Evolutionary conservation across 2,113 vertebrate genomes (phyloP), one percentile per base, ranked within the genome.

Genomic region (Oreochromis niloticus): DNA sequence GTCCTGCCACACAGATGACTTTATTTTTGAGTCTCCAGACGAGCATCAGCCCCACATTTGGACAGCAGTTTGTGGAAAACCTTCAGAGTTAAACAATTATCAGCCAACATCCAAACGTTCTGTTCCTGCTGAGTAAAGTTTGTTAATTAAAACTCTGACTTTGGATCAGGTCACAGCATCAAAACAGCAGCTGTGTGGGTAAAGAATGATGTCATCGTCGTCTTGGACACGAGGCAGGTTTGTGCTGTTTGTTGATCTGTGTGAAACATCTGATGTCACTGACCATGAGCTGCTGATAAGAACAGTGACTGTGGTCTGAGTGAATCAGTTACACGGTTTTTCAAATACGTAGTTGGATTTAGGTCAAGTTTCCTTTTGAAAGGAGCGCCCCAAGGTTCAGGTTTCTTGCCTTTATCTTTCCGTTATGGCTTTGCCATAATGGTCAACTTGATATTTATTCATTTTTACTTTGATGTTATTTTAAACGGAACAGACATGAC

Each of bases 11-110:
- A 36, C 2, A 36, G 32, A 12, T 6, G 10, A 1, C 9, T 59
- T 30, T 2, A 61, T 2, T 13, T 39, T 39, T 6, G 17, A 36
- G 59, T 36, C 32, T 66, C 61, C 61, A 66, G 6, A n/a, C 61
- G 17, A 39, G 34, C 10, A 0, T 0, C 61, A n/a, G 17, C 61
- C 2, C 61, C 0, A n/a, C 17, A 66, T n/a, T n/a, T n/a, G 34
- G 32, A 66, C 39, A 66, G 61, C 32, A 39, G 34, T 13, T 39
- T 66, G 61, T 39, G 32, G 6, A n/a, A 36, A 66, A 36, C 32
- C 61, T 66, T 63, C 61, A 39, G 61, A 66, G n/a, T 36, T n/a
- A 66, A 39, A 66, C 32, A 36, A n/a, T 66, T 12, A 66, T 36
- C 32, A 66, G 17, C 59, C 59, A 36, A 63, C 1, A 36, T 63